Conservation (phyloP, 2,888 invertebrate genomes). For the Branchipolynoe longqiensis region DNA sequence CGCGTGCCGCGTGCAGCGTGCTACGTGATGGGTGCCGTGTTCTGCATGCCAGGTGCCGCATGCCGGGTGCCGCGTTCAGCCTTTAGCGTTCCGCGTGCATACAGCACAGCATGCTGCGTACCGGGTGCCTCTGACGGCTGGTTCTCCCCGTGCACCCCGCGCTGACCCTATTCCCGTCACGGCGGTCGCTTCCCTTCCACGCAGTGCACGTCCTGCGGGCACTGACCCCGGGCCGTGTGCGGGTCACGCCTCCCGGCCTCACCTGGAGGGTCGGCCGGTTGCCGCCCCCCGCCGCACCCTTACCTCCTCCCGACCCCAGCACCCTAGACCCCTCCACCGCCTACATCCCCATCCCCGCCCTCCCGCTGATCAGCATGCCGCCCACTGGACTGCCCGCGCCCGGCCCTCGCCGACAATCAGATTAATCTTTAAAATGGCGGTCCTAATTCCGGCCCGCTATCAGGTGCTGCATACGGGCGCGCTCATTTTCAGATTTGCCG, state of each 20-base stretch:
- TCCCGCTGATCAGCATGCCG: conserved; percentile 38
- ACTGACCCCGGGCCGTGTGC: conserved; percentile 4
- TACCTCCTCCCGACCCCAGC: not conserved
- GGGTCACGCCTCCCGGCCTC: conserved; percentile 26
- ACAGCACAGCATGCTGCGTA: no score
- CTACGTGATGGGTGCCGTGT: no score
- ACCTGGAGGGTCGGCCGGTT: conserved; percentile 36
- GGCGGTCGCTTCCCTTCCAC: not conserved
- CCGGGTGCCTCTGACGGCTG: no score
- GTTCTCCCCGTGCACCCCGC: not conserved
- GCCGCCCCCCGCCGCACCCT: not conserved
- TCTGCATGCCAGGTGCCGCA: no score
- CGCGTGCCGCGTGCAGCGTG: no score
- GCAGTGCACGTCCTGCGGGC: conserved; percentile 22
- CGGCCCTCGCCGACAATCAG: conserved; percentile 36
- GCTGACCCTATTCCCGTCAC: conserved; percentile 38
- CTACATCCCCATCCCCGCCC: not conserved
- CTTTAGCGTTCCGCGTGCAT: no score
- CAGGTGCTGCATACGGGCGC: conserved; percentile 55
- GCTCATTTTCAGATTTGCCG: conserved; percentile 60
- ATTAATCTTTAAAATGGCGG: conserved; percentile 56
- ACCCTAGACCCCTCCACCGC: not conserved
- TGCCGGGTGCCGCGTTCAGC: no score
- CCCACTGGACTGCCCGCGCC: not conserved
- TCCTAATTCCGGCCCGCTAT: conserved; percentile 44